Evolutionary conservation across 2,113 vertebrate species (phyloP).

Genomic region (Planiliza haematocheilus): DNA sequence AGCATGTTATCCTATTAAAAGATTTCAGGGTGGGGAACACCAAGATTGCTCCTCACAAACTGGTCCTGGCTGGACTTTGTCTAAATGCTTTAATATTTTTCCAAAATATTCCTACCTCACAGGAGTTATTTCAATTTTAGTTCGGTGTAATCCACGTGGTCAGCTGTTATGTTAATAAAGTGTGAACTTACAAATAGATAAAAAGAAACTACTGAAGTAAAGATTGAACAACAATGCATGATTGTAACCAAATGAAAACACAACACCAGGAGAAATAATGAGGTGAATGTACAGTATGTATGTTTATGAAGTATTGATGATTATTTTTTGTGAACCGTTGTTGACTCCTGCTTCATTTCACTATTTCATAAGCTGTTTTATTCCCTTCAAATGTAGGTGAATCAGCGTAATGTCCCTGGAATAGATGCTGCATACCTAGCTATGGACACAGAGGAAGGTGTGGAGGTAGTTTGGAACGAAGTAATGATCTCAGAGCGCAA

Average conservation of each 20-base stretch:
- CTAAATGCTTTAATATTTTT: neutral
- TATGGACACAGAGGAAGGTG: constrained; percentile 98
- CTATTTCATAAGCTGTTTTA: neutral
- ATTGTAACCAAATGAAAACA: neutral
- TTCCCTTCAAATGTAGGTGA: constrained; percentile 84
- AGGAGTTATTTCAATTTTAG: neutral
- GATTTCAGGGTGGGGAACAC: no score
- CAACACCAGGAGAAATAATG: neutral
- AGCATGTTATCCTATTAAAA: no score
- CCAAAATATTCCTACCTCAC: neutral
- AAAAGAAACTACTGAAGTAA: neutral
- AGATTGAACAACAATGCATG: neutral
- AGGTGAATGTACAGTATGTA: neutral
- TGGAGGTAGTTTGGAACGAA: constrained; percentile 99
- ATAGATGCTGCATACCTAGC: constrained; percentile 97
- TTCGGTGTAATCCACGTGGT: neutral
- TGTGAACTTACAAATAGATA: neutral
- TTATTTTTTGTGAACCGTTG: neutral
- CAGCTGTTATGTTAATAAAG: no score
- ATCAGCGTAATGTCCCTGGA: constrained; percentile 97
- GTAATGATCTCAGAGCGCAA: constrained; percentile 97
- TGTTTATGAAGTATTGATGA: neutral
- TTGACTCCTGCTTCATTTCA: constrained; percentile 6
- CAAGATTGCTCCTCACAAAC: no score
- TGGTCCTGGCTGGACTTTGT: no score